Conservation (phyloP, 2,888 invertebrate genomes). For the Antitype chi region DNA sequence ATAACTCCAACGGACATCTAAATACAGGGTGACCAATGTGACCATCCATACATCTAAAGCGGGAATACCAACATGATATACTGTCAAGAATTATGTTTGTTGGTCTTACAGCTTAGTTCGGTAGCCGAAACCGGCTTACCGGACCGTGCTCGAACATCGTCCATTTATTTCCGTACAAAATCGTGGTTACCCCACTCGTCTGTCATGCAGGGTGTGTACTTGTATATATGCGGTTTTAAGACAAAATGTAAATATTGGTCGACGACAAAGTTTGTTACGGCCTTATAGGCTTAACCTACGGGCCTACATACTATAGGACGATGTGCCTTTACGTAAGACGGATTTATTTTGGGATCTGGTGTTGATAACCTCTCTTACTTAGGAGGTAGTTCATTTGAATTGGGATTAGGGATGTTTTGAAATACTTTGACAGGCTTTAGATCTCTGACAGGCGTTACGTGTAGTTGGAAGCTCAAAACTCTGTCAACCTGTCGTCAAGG, state of each 20-base stretch:
- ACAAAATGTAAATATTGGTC: constrained; percentile 46
- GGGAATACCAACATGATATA: constrained; percentile 45
- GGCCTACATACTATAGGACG: neutral
- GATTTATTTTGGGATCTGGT: constrained; percentile 2
- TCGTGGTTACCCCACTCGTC: constrained; percentile 52
- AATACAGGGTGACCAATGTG: constrained; percentile 20
- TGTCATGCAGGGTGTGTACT: constrained; percentile 31
- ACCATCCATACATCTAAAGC: constrained; percentile 40
- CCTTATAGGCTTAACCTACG: neutral
- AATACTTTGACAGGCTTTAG: neutral
- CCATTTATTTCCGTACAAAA: constrained; percentile 52
- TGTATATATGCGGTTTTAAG: constrained; percentile 36
- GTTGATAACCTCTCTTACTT: constrained; percentile 30
- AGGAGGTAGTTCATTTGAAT: neutral
- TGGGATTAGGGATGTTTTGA: neutral
- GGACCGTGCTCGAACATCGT: constrained; percentile 30
- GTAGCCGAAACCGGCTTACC: constrained; percentile 43
- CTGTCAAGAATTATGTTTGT: constrained; percentile 47
- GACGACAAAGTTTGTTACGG: constrained; percentile 26
- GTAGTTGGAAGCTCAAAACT: neutral
- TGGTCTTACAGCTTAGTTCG: constrained; percentile 47
- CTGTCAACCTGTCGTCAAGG: neutral
- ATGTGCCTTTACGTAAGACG: constrained; percentile 6
- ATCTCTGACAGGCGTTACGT: neutral
- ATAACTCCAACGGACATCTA: constrained; percentile 8